Evolutionary conservation across 2,797 vertebrate species (phyloP), one percentile per base, ranked within the genome.

Genomic region (Paedocypris micromegethes): DNA sequence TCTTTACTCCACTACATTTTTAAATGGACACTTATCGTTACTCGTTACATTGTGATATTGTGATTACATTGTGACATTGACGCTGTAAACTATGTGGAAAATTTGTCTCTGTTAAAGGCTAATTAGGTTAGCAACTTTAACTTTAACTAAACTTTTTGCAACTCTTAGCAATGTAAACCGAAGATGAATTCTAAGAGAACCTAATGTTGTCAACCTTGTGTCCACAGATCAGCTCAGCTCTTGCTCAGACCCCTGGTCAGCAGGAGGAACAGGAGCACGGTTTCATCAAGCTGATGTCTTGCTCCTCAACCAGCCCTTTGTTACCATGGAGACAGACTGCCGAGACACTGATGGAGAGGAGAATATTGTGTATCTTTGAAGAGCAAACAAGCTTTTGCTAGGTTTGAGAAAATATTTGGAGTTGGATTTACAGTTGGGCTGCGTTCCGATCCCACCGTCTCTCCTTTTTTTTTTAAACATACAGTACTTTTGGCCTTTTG

Each of bases 331-430:
- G 4, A 83, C 79, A 0, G 88, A 91, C 82, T 80, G 79, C 44
- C 83, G 80, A 40, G 87, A 90, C 70, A 86, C 86, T 2, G 86
- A 78, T 56, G 77, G 66, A 2, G 93, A 96, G 72, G 90, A 90
- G 78, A 90, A 88, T 46, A 86, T 91, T 9, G 88, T 91, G 72
- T 91, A 90, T 75, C 88, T 91, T 62, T 91, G 79, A 90, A 50
- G 41, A 45, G 57, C 52, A 56, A 48, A 43, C 46, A 58, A 48
- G 45, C 23, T 49, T 56, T 6, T 7, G 40, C 57, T 56, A 23
- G 39, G 44, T 43, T 63, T 8, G 44, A 38, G 55, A 5, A 43
- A 52, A 55, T 50, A 59, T 68, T 60, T 48, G 50, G 23, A 57
- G 46, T 57, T 62, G 58, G 45, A 63, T 62, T 50, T 63, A 41